Base-by-base conservation (phyloP, 2,888 invertebrate genomes). In the Spisula subtruncata region DNA sequence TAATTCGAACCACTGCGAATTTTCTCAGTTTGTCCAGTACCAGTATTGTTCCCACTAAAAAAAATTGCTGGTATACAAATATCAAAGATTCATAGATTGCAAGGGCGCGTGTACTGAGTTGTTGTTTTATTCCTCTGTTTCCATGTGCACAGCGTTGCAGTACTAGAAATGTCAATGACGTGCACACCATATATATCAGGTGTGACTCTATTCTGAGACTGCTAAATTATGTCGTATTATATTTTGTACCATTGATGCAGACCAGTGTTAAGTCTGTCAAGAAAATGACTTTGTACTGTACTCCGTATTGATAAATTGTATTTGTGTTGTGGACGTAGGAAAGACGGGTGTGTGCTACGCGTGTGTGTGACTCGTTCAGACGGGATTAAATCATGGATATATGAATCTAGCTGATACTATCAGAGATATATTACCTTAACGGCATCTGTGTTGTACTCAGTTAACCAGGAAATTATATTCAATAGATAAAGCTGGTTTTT, bases 271-370 rank as follows among this genome's bases (percentile, higher is more conserved):
- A 12, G 60, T 66, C 60, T 66, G 60, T 66, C 60, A 66, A 66
- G 60, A 66, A 66, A 66, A 66, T n/a, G 25, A 66, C 60, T 25
- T n/a, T 66, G 25, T 56, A 56, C 25, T 66, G 25, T 66, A 10
- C n/a, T 25, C 25, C 25, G 60, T 66, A 66, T 66, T 25, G 60
- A 66, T 66, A 66, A 66, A 66, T 66, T 66, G 60, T 25, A 66
- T 66, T 41, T 66, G 25, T 66, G 60, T 66, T n/a, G 5, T 4
- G 25, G 60, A 66, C 5, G 60, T 66, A n/a, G 18, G 25, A 25
- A 25, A 66, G 8, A 25, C 25, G 60, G 5, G 60, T 25, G 18
- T 18, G 60, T 51, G 51, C 48, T 48, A 5, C n/a, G n/a, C 8
- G 41, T 51, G 51, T 1, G 14, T 51, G 51, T 51, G 41, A 10